Evolutionary conservation across 2,797 vertebrate genomes (phyloP).

Genomic region (Phoxinus dragarum): DNA sequence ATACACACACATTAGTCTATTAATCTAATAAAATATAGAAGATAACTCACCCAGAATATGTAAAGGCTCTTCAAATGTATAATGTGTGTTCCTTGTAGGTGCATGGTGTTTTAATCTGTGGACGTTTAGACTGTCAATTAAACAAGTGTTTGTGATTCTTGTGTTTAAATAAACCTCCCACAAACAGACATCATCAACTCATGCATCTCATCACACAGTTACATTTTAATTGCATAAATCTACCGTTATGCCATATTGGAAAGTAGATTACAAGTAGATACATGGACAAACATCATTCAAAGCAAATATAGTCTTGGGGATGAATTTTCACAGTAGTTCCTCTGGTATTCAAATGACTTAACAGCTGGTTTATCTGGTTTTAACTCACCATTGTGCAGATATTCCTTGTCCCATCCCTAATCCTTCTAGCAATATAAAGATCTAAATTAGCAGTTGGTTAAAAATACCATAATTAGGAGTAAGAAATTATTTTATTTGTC

Average conservation of each 20-base stretch:
- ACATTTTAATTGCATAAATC: neutral
- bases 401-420: neutral
- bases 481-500: neutral
- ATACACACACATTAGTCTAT: too few species aligned
- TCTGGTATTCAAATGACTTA: conserved; percentile 7
- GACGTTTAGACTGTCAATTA: neutral
- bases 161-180: neutral
- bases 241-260: neutral
- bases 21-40: too few species aligned
- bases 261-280: neutral
- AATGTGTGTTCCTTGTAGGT: neutral
- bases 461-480: neutral
- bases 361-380: conserved; percentile 14
- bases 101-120: neutral
- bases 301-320: neutral
- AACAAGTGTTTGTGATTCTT: neutral
- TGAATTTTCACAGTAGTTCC: neutral
- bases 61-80: neutral
- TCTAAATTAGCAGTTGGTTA: conserved; percentile 8
- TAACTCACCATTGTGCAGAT: neutral
- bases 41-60: neutral
- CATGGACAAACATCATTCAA: neutral
- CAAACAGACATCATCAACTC: neutral
- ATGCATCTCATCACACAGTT: neutral
- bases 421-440: neutral